Evolutionary conservation across 2,113 vertebrate genomes (phyloP), one percentile per base, ranked within the genome.

Genomic region (Ptilorrhoa leucosticta): DNA sequence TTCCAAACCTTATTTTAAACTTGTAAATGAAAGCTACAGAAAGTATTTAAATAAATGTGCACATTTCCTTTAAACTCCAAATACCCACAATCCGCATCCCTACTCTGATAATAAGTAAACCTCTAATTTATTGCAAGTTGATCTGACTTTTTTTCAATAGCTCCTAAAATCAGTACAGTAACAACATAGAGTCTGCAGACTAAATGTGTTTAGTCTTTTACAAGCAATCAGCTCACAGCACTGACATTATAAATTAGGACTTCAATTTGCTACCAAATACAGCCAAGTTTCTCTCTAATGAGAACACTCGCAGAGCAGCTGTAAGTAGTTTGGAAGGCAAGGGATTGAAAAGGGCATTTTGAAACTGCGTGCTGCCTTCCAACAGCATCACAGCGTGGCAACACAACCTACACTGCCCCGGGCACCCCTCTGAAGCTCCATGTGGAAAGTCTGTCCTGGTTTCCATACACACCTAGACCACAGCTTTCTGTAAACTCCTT

Each of bases 251-350:
- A 83, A 89, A 83, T 84, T 63, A 78, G 31, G 45, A 80, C 53
- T 68, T 71, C 33, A 85, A 58, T 51, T 71, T 82, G 39, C 26
- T 78, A 75, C 65, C 53, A 90, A 82, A 79, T 35, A 71, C 70
- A 90, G 86, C 45, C 73, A 72, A 56, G 68, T 47, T 37, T 10
- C 21, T 50, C 48, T 78, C 76, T 72, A 51, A 88, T 9, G 31
- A 72, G 57, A 68, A 56, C 11, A 37, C 15, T 63, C 18, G 7
- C 19, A 33, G 1, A 48, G 50, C 40, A 72, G 63, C 63, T 0
- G 0, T 8, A 37, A 57, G 53, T 40, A 33, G 16, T 37, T 28
- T n/a, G 63, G 45, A 69, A 84, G 64, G 33, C 53, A 54, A 50
- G 3, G 26, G 44, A 30, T 83, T 56, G 48, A 11, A 72, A 87